Evolutionary conservation across 1,140 invertebrate genomes (phyloP), one percentile per base, ranked within the genome.

Genomic region (Drosophila orosa): DNA sequence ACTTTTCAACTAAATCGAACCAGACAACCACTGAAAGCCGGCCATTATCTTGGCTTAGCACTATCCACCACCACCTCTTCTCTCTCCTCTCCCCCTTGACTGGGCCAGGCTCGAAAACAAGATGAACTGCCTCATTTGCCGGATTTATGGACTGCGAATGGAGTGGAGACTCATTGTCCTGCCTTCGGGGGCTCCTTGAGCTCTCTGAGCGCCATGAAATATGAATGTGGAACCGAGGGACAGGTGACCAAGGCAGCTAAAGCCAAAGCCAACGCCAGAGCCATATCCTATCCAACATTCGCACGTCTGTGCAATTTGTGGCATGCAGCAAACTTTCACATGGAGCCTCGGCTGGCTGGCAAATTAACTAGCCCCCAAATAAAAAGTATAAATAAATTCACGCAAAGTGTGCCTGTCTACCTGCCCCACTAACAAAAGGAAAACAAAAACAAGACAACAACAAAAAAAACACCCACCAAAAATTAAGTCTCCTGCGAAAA

Each of bases 131-230:
- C 81, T 78, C 81, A 85, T 85, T 85, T 81, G 63, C 35, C 74
- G 59, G 82, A 85, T 85, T 85, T 85, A 85, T 85, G 82, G 82
- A 62, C 82, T 86, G 81, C 84, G 82, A 85, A 86, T 78, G 81
- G 29, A 74, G 31, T 29, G 35, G 50, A 54, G 57, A 74, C 71
- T 62, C 69, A 74, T 74, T 74, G 71, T 74, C 72, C 65, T 67
- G 71, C 69, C 54, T 66, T 57, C 50, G 35, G 73, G 80, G 48
- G 69, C 58, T 55, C 40, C 44, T 63, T 35, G 55, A 45, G 37
- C 35, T 35, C 35, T 35, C 29, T 25, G 50, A 54, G 58, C 58
- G n/a, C 62, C 54, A 65, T 74, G 60, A 75, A 75, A 75, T 75
- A 75, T 75, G 71, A 75, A 75, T 66, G 73, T 75, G 44, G 59